Evolutionary conservation across 2,113 vertebrate genomes (phyloP).

Genomic region (Brienomyrus brachyistius): DNA sequence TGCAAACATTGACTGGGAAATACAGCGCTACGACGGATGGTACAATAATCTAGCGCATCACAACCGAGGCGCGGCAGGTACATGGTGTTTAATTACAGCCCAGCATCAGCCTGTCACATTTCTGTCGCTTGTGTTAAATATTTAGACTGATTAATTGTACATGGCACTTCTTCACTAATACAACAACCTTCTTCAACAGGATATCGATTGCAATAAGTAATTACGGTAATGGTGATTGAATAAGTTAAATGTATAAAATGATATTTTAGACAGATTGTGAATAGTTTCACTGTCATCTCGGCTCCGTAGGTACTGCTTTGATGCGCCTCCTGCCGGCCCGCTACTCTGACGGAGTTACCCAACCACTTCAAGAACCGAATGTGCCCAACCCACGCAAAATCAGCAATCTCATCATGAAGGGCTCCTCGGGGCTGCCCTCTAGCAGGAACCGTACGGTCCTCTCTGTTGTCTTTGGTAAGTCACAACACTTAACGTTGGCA

Average conservation of each 20-base stretch:
- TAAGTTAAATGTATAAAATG: neutral
- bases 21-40: conserved; percentile 90
- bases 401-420: conserved; percentile 50
- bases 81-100: conserved; percentile 21
- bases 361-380: conserved; percentile 60
- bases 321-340: conserved; percentile 70
- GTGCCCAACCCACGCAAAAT: conserved; percentile 77
- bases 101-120: neutral
- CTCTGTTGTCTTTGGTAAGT: conserved; percentile 82
- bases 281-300: neutral
- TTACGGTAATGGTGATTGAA: neutral
- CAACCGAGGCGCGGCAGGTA: conserved; percentile 67
- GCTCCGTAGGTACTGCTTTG: conserved; percentile 63
- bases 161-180: neutral
- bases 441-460: conserved; percentile 72
- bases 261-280: neutral
- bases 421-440: conserved; percentile 64
- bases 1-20: conserved; percentile 68
- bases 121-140: neutral
- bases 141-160: neutral
- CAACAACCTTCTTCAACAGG: neutral
- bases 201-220: neutral
- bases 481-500: neutral
- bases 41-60: conserved; percentile 87
- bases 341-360: conserved; percentile 78